phyloP scores from a whole-genome alignment of 2,888 invertebrate species.

The Pseudoips prasinana region DNA sequence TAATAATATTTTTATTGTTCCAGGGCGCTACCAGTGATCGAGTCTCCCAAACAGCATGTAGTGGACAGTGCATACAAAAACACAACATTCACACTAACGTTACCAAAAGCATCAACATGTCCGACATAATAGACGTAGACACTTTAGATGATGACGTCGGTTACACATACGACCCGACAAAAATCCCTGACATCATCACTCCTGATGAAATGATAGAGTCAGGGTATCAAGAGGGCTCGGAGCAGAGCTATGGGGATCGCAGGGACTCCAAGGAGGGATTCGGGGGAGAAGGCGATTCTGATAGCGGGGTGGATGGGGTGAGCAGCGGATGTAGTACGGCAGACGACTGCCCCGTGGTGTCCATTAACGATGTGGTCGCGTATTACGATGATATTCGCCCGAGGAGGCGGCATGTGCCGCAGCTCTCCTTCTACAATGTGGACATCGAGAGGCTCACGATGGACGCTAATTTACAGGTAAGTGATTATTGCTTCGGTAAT shows the following conservation, averaged over 20 bases:
- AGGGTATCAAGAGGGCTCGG: slow-evolving; percentile 73
- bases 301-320: slow-evolving; percentile 82
- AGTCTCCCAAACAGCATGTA: slow-evolving; percentile 65
- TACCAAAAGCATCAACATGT: slow-evolving; percentile 48
- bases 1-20: slow-evolving; percentile 37
- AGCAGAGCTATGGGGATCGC: slow-evolving; percentile 69
- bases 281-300: slow-evolving; percentile 72
- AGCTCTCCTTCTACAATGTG: slow-evolving; percentile 70
- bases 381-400: slow-evolving; percentile 74
- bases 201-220: slow-evolving; percentile 76
- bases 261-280: slow-evolving; percentile 73
- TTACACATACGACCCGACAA: slow-evolving; percentile 64
- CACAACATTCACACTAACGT: slow-evolving; percentile 30
- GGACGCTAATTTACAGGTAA: slow-evolving; percentile 67
- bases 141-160: slow-evolving; percentile 62
- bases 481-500: no score
- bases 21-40: slow-evolving; percentile 63
- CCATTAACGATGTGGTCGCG: slow-evolving; percentile 75
- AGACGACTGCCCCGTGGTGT: slow-evolving; percentile 80
- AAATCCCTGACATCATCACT: slow-evolving; percentile 72
- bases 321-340: slow-evolving; percentile 82
- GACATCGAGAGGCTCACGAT: slow-evolving; percentile 71
- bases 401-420: slow-evolving; percentile 67
- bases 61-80: slow-evolving; percentile 49
- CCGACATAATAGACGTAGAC: slow-evolving; percentile 60